These are phyloP conservation scores for Vollenhovia emeryi DNA, from an alignment of 1,140 invertebrate species.

Conservation along the genomic window DNA sequence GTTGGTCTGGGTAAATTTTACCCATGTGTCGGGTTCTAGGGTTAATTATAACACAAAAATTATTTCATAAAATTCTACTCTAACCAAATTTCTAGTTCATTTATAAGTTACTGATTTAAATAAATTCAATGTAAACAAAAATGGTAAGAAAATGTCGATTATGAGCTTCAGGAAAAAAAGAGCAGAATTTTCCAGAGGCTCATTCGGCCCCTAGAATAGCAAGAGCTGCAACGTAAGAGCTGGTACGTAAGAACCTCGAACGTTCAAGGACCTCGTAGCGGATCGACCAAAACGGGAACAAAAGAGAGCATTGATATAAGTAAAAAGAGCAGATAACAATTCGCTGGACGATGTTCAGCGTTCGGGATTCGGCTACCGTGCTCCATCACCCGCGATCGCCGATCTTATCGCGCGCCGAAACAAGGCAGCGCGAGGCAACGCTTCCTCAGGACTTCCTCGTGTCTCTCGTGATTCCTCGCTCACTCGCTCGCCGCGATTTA, in stretches of 20 bases:
- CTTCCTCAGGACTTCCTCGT: slow-evolving; percentile 46
- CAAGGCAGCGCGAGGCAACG: slow-evolving; percentile 18
- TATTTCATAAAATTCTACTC: not conserved
- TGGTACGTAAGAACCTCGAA: slow-evolving; percentile 5
- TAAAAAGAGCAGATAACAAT: not conserved
- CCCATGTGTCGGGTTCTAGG: too few relatives aligned
- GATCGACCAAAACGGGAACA: slow-evolving; percentile 8
- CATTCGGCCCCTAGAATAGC: not conserved
- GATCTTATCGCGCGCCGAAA: slow-evolving; percentile 60
- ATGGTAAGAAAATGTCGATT: not conserved
- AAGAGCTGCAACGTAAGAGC: not conserved
- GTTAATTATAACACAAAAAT: too few relatives aligned
- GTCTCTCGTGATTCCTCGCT: slow-evolving; percentile 8
- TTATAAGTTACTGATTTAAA: not conserved
- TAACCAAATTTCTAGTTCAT: not conserved
- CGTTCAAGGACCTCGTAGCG: slow-evolving; percentile 47
- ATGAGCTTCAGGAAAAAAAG: not conserved
- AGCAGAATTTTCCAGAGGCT: not conserved
- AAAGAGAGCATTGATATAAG: not conserved
- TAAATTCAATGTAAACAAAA: not conserved
- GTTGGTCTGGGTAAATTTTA: too few relatives aligned
- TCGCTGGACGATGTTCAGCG: slow-evolving; percentile 42
- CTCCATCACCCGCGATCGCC: slow-evolving; percentile 65
- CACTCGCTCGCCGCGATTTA: slow-evolving; percentile 56
- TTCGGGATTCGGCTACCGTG: slow-evolving; percentile 68